These are phyloP conservation scores for Xylocopa sonorina DNA, from an alignment of 1,140 invertebrate genomes.

Conservation along the genomic window DNA sequence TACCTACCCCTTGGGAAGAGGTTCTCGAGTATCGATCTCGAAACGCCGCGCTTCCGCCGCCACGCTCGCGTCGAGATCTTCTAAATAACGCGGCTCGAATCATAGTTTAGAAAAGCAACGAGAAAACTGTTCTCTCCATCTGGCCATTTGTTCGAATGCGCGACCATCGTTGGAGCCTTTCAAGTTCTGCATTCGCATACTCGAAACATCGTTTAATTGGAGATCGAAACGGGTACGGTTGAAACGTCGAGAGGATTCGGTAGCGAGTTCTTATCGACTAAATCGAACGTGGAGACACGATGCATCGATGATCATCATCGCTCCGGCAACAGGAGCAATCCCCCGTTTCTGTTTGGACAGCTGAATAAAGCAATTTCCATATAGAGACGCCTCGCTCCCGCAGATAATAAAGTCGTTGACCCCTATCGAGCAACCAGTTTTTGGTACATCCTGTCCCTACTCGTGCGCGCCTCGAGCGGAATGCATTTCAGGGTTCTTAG, in stretches of 20 bases:
- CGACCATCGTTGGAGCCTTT: too few relatives aligned
- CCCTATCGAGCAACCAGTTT: conserved; percentile 5
- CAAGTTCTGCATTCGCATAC: too few relatives aligned
- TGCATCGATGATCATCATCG: conserved; percentile 31
- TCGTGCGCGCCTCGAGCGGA: too few relatives aligned
- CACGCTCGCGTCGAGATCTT: too few relatives aligned
- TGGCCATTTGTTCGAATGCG: too few relatives aligned
- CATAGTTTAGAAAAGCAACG: too few relatives aligned
- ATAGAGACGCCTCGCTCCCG: conserved; percentile 11
- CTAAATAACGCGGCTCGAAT: conserved; percentile 13
- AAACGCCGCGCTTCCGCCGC: conserved; percentile 8
- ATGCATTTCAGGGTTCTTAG: too few relatives aligned
- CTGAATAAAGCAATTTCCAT: conserved; percentile 41
- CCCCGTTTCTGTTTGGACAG: conserved; percentile 22
- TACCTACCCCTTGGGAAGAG: conserved; percentile 43
- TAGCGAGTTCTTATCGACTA: background rate
- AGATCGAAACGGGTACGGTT: too few relatives aligned
- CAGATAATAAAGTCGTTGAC: conserved; percentile 42
- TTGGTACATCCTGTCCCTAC: background rate
- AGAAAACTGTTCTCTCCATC: too few relatives aligned
- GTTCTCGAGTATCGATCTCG: conserved; percentile 45
- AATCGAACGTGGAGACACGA: background rate
- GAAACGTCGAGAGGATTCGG: background rate
- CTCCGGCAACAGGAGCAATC: conserved; percentile 37
- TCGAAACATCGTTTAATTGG: too few relatives aligned